Percentiles rank a stretch among this genome's conserved stretches.
Conservation (phyloP, 2,113 vertebrate species). For the Axis porcinus region DNA sequence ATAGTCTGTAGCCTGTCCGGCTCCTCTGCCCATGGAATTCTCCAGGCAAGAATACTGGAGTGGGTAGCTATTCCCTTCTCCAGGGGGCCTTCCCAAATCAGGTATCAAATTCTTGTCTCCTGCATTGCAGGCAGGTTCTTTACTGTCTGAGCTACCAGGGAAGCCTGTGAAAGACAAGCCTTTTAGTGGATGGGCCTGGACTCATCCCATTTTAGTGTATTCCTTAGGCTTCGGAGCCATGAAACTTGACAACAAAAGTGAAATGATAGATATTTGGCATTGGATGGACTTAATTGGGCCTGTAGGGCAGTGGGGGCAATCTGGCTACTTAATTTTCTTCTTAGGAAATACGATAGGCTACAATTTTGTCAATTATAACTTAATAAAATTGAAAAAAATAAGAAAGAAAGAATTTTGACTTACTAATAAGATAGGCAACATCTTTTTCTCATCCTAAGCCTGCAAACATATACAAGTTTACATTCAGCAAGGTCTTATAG, state of each 20-base stretch:
- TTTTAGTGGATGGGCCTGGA: not conserved
- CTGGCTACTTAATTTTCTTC: not conserved
- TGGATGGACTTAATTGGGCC: not conserved
- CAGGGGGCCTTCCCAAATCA: not conserved
- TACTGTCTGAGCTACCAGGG: not conserved
- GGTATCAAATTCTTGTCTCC: not conserved
- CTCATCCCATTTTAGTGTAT: not conserved
- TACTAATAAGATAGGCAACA: not conserved
- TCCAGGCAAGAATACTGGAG: not conserved
- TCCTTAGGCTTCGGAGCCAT: not conserved
- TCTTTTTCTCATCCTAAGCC: not conserved
- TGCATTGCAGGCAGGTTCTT: not conserved
- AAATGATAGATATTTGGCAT: not conserved
- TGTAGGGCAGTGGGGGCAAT: not conserved
- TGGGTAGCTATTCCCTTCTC: not conserved
- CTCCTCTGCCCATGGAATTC: not conserved
- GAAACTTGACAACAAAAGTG: not conserved
- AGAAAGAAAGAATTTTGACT: constrained; percentile 5
- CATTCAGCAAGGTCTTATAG: not conserved
- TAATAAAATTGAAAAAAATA: not conserved
- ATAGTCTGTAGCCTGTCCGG: not conserved
- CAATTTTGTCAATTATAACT: not conserved
- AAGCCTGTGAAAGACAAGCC: not conserved
- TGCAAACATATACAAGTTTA: not conserved
- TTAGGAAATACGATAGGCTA: not conserved